phyloP scores from a whole-genome alignment of 1,140 invertebrate species.

The Pseudomyrmex dendroicus region DNA sequence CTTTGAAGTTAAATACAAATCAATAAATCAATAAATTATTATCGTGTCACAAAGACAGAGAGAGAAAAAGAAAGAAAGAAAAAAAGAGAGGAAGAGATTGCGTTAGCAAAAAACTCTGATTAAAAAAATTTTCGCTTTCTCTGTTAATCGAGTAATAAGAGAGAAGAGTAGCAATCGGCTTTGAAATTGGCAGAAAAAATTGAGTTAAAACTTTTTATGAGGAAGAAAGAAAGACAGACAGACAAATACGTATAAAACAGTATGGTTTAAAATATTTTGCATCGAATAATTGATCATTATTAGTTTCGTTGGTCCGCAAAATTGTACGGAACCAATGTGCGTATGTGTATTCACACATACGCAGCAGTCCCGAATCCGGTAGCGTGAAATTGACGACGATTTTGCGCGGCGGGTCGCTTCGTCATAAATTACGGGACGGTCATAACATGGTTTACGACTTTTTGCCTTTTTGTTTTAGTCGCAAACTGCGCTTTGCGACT shows the following conservation, averaged over 20 bases:
- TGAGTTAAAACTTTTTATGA: background rate
- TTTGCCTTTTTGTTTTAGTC: slow-evolving; percentile 49
- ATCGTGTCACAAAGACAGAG: too few species aligned
- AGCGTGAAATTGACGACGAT: slow-evolving; percentile 45
- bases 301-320: background rate
- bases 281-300: slow-evolving; percentile 54
- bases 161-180: background rate
- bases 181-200: background rate
- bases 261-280: background rate
- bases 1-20: slow-evolving; percentile 9
- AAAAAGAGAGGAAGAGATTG: background rate
- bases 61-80: too few species aligned
- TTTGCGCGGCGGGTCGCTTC: slow-evolving; percentile 16
- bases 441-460: slow-evolving; percentile 67
- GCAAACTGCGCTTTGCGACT: slow-evolving; percentile 14
- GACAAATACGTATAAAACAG: too few species aligned
- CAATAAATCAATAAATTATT: background rate
- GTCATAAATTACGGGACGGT: slow-evolving; percentile 63
- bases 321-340: slow-evolving; percentile 9
- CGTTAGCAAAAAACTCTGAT: background rate
- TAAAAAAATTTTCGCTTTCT: background rate
- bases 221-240: too few species aligned
- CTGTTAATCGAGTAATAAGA: background rate
- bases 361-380: background rate
- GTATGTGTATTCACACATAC: background rate